A percentile compares a stretch with the other conserved stretches of the same genome.
These are phyloP conservation scores for Lutjanus argentimaculatus DNA, from an alignment of 2,797 vertebrate species.

Conservation along the genomic window DNA sequence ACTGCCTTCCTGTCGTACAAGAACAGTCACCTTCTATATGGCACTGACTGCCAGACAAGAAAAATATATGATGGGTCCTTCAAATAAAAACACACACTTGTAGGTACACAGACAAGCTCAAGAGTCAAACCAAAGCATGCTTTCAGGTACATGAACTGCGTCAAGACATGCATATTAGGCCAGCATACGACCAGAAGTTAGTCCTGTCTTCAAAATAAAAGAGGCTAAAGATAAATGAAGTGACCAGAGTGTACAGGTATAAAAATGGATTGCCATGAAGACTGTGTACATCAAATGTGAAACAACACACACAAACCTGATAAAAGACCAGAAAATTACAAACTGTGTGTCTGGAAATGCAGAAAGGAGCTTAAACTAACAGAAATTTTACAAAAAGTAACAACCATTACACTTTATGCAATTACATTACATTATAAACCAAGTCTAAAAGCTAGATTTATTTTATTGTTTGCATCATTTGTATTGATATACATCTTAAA, in stretches of 20 bases:
- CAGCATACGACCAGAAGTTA: neutral
- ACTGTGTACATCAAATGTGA: neutral
- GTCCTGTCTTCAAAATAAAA: slow-evolving; percentile 61
- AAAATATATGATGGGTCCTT: slow-evolving; percentile 36
- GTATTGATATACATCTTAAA: too few species aligned
- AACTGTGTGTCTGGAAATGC: neutral
- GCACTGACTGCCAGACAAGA: slow-evolving; percentile 22
- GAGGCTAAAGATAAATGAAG: neutral
- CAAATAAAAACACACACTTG: slow-evolving; percentile 44
- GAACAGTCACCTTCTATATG: slow-evolving; percentile 65
- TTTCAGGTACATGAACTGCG: slow-evolving; percentile 19
- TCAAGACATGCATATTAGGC: neutral
- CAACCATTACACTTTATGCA: neutral
- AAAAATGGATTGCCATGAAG: neutral
- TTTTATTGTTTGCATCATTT: too few species aligned
- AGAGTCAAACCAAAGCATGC: slow-evolving; percentile 27
- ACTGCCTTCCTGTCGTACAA: slow-evolving; percentile 37
- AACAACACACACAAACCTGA: neutral
- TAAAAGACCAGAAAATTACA: neutral
- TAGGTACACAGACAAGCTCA: slow-evolving; percentile 1
- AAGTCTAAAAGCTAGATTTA: neutral
- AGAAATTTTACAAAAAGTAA: neutral
- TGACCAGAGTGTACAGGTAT: neutral
- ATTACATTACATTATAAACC: neutral
- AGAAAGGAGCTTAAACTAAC: neutral